Base-by-base conservation (phyloP, 2,113 vertebrate species). In the Pseudolaguvia tuberculata region DNA sequence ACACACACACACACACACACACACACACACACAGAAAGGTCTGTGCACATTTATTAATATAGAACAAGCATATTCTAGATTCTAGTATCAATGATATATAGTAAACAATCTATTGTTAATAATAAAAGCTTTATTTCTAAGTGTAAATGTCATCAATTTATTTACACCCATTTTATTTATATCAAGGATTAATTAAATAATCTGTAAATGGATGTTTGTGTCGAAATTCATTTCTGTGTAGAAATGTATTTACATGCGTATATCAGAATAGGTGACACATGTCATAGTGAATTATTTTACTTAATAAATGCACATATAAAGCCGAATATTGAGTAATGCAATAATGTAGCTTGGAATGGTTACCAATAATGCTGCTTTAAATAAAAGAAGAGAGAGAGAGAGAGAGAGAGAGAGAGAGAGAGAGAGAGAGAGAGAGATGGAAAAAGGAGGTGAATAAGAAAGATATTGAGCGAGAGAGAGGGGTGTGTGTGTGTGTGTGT, bases 361-460 rank as follows among this genome's bases (percentile, higher is more conserved):
- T n/a, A 47, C 45, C n/a, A 45, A 63, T 65, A 65, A 65, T 47
- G n/a, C 21, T 47, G 62, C 62, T 65, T 21, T 47, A 21, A 65
- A 25, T 47, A 45, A 20, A 65, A 65, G 23, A 47, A 50, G 62
- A 63, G 55, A 17, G 15, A 69, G 65, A 76, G 35, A 23, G 20
- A 59, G 58, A 51, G 73, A 27, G 61, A 23, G 63, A 45, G 23
- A 27, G 25, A 17, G 3, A 72, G 61, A 15, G 21, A 25, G 21
- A 23, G 35, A 48, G 31, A 55, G 29, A 42, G 29, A 50, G 45
- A 71, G 18, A 63, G 62, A 73, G 68, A 87, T 87, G 85, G 82
- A 66, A 70, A 80, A 75, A 78, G 84, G 77, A 48, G 53, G 82
- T 82, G 72, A 83, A 59, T 51, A 57, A 57, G 6, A 14, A 7